Evolutionary conservation across 2,797 vertebrate genomes (phyloP).

Genomic region (Cossypha niveicapilla): DNA sequence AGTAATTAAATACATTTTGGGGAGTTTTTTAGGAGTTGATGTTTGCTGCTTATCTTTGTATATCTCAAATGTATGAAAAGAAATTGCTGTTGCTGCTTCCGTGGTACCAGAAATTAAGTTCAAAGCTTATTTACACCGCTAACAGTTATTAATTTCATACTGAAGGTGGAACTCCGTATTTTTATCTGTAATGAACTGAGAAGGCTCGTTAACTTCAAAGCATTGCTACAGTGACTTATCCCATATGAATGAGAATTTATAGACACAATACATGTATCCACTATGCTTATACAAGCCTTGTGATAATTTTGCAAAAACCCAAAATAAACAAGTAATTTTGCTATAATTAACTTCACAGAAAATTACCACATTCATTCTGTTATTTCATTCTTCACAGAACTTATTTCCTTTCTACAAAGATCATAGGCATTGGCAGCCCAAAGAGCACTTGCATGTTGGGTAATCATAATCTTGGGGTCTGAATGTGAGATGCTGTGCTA

Average conservation of each 20-base stretch:
- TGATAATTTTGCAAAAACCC: slow-evolving; percentile 16
- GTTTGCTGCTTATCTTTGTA: neutral
- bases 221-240: neutral
- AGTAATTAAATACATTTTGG: slow-evolving; percentile 44
- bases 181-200: slow-evolving; percentile 26
- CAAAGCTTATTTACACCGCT: slow-evolving; percentile 5
- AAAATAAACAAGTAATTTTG: slow-evolving; percentile 1
- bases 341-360: slow-evolving; percentile 38
- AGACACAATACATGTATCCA: neutral
- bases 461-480: neutral
- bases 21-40: slow-evolving; percentile 17
- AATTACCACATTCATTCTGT: neutral
- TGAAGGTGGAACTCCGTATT: neutral
- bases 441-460: neutral
- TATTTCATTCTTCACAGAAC: neutral
- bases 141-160: neutral
- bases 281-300: neutral
- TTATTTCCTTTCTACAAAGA: slow-evolving; percentile 4
- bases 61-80: neutral
- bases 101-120: slow-evolving; percentile 1
- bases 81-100: neutral
- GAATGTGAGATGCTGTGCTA: neutral
- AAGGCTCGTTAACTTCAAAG: slow-evolving; percentile 37
- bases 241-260: neutral
- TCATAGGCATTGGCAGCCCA: neutral